These are phyloP conservation scores for Pararge aegeria DNA, from an alignment of 1,140 invertebrate species.

Conservation along the genomic window DNA sequence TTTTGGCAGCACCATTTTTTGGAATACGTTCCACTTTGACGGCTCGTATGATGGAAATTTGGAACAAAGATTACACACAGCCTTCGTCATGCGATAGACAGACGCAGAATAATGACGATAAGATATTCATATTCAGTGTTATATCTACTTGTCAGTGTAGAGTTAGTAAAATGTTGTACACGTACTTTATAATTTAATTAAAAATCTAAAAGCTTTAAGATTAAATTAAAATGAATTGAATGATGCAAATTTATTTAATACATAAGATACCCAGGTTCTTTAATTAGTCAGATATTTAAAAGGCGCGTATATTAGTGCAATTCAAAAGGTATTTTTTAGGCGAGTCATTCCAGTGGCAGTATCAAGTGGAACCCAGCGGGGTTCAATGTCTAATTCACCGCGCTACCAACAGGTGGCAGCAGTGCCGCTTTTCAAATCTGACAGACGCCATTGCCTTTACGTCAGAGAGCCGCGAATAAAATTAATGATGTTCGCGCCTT, in stretches of 20 bases:
- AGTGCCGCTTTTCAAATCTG: constrained; percentile 73
- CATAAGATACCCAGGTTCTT: constrained; percentile 14
- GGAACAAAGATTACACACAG: constrained; percentile 22
- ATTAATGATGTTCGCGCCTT: constrained; percentile 79
- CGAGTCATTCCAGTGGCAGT: constrained; percentile 74
- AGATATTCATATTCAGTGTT: background rate
- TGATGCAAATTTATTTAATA: constrained; percentile 19
- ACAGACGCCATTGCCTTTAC: constrained; percentile 76
- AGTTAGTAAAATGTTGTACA: constrained; percentile 13
- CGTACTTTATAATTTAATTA: constrained; percentile 16
- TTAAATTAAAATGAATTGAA: background rate
- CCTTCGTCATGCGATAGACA: constrained; percentile 16
- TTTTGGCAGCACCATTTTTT: constrained; percentile 64
- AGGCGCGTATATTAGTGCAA: constrained; percentile 33
- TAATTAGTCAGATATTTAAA: constrained; percentile 32
- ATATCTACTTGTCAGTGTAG: constrained; percentile 17
- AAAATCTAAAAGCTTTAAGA: constrained; percentile 12
- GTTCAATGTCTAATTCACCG: constrained; percentile 71
- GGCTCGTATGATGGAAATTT: constrained; percentile 44
- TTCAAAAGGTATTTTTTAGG: constrained; percentile 46
- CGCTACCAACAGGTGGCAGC: constrained; percentile 78
- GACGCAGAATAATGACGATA: background rate
- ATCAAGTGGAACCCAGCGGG: constrained; percentile 70
- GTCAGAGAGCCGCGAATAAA: constrained; percentile 78
- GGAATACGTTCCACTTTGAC: constrained; percentile 53